phyloP scores from a whole-genome alignment of 2,113 vertebrate genomes.

The Pluvialis apricaria region DNA sequence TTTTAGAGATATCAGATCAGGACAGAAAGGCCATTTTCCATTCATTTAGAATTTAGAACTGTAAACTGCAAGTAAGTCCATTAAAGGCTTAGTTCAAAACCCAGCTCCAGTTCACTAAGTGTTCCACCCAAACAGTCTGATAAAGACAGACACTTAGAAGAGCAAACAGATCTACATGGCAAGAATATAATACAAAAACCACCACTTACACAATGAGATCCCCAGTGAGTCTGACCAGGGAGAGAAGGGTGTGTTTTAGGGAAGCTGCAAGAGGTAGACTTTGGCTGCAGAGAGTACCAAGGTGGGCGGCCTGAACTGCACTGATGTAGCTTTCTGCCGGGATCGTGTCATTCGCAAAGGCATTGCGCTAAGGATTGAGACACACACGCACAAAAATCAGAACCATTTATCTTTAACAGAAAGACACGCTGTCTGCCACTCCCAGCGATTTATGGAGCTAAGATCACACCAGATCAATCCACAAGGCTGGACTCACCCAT shows the following conservation, averaged over 20 bases:
- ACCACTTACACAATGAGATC: conserved; percentile 94
- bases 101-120: not conserved
- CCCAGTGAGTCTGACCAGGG: conserved; percentile 92
- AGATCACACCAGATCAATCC: not conserved
- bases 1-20: not conserved
- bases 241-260: conserved; percentile 93
- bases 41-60: not conserved
- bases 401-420: not conserved
- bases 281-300: conserved; percentile 92
- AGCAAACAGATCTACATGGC: not conserved
- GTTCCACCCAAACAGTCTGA: not conserved
- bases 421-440: not conserved
- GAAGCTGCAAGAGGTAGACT: conserved; percentile 90
- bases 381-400: not conserved
- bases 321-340: conserved; percentile 97
- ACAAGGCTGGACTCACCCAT: conserved; percentile 80
- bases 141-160: not conserved
- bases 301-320: conserved; percentile 93
- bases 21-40: not conserved
- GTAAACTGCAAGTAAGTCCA: not conserved
- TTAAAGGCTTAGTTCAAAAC: not conserved
- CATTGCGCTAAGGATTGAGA: conserved; percentile 83
- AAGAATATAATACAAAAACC: rapidly evolving
- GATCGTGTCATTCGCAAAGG: conserved; percentile 96
- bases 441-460: not conserved